Conservation (phyloP, 1,140 invertebrate species). For the Cecropterus lyciades region DNA sequence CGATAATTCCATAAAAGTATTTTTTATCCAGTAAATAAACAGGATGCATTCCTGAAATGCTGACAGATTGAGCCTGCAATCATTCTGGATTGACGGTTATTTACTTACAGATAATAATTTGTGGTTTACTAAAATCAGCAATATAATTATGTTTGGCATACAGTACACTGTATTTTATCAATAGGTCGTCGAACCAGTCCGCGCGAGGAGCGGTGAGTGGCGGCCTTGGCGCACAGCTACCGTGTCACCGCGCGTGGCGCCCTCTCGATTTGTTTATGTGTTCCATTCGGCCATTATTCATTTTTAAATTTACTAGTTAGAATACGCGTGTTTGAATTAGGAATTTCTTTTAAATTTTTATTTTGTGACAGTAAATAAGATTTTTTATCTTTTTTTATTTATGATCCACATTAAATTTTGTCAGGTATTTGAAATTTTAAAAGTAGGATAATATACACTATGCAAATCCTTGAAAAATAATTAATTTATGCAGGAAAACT, state of each 20-base stretch:
- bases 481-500: too few species aligned
- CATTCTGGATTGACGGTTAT: background rate
- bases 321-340: constrained; percentile 1
- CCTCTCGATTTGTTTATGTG: constrained; percentile 39
- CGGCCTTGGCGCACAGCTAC: constrained; percentile 56
- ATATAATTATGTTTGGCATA: constrained; percentile 12
- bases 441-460: too few species aligned
- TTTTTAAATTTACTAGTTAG: constrained; percentile 10
- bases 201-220: constrained; percentile 54
- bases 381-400: background rate
- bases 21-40: too few species aligned
- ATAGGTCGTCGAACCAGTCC: constrained; percentile 65
- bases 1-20: too few species aligned
- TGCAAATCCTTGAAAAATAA: too few species aligned
- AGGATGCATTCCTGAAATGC: too few species aligned
- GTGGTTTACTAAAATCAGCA: background rate
- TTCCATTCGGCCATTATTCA: constrained; percentile 17
- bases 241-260: constrained; percentile 56
- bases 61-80: too few species aligned
- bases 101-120: background rate
- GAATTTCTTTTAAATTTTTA: background rate
- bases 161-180: constrained; percentile 34
- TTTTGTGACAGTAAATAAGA: too few species aligned
- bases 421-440: too few species aligned
- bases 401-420: too few species aligned